These are phyloP conservation scores for Thymelicus lineola DNA, from an alignment of 2,888 invertebrate genomes.

Conservation along the genomic window DNA sequence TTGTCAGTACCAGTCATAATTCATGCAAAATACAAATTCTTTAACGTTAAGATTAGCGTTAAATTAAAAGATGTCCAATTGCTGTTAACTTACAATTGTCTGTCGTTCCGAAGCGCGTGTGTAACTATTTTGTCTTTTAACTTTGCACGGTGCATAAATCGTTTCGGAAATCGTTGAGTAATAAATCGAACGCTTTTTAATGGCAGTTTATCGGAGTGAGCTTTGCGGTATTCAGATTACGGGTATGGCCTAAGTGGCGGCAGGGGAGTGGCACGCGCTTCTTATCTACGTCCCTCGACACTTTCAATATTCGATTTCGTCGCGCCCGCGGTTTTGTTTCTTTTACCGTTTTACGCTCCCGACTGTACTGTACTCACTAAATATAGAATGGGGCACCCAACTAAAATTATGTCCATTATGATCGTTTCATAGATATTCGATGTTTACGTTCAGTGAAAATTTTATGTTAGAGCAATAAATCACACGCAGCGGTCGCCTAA, in stretches of 20 bases:
- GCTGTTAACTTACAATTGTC: slow-evolving; percentile 14
- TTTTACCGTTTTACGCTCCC: slow-evolving; percentile 45
- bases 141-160: slow-evolving; percentile 54
- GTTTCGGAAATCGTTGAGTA: slow-evolving; percentile 79
- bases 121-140: slow-evolving; percentile 35
- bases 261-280: slow-evolving; percentile 78
- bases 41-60: too few species aligned
- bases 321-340: slow-evolving; percentile 65
- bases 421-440: slow-evolving; percentile 30
- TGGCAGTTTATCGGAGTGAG: slow-evolving; percentile 83
- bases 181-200: slow-evolving; percentile 85
- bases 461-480: slow-evolving; percentile 34
- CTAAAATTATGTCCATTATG: slow-evolving; percentile 36
- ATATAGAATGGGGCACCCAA: slow-evolving; percentile 20
- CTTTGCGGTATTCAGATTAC: slow-evolving; percentile 84
- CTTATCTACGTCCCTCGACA: slow-evolving; percentile 83
- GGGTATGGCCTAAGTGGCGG: slow-evolving; percentile 76
- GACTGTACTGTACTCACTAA: slow-evolving; percentile 37
- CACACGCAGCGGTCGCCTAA: slow-evolving; percentile 29
- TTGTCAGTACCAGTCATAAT: too few species aligned
- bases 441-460: slow-evolving; percentile 32
- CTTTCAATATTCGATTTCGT: slow-evolving; percentile 83
- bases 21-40: too few species aligned
- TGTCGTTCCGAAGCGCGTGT: slow-evolving; percentile 6
- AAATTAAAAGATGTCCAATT: too few species aligned